Evolutionary conservation across 2,113 vertebrate species (phyloP).

Genomic region (Tragelaphus strepsiceros): DNA sequence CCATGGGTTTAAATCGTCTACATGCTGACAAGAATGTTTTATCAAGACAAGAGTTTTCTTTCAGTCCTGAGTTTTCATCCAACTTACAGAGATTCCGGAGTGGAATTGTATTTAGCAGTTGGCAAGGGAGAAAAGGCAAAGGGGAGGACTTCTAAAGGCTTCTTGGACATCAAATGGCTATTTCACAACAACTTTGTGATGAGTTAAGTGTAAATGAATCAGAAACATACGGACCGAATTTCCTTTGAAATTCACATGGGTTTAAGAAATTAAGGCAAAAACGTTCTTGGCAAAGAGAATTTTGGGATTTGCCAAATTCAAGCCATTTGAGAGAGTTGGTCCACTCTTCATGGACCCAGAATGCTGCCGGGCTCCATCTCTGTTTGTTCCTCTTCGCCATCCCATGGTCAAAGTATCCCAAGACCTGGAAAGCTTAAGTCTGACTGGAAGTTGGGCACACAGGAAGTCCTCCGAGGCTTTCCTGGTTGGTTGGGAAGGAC

Average conservation of each 20-base stretch:
- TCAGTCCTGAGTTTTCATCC: conserved; percentile 51
- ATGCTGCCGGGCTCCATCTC: background rate
- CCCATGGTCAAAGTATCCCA: background rate
- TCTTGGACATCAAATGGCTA: conserved; percentile 69
- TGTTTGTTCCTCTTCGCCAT: background rate
- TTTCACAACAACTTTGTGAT: conserved; percentile 73
- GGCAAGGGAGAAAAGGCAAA: conserved; percentile 61
- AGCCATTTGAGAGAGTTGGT: conserved; percentile 43
- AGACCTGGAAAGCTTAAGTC: background rate
- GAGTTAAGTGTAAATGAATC: conserved; percentile 75
- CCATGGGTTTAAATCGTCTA: conserved; percentile 40
- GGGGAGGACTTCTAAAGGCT: conserved; percentile 56
- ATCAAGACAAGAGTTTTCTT: conserved; percentile 57
- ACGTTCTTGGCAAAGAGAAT: conserved; percentile 59
- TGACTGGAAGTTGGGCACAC: background rate
- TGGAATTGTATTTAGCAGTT: conserved; percentile 44
- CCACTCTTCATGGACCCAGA: background rate
- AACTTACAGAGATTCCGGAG: conserved; percentile 36
- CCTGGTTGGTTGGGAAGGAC: background rate
- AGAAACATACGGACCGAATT: conserved; percentile 72
- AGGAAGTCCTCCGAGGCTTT: background rate
- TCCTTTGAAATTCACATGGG: conserved; percentile 70
- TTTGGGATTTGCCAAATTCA: conserved; percentile 61
- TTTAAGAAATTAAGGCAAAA: conserved; percentile 68
- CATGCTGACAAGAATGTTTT: conserved; percentile 67